These are phyloP conservation scores for Mimachlamys varia DNA, from an alignment of 2,888 invertebrate species.

Conservation along the genomic window DNA sequence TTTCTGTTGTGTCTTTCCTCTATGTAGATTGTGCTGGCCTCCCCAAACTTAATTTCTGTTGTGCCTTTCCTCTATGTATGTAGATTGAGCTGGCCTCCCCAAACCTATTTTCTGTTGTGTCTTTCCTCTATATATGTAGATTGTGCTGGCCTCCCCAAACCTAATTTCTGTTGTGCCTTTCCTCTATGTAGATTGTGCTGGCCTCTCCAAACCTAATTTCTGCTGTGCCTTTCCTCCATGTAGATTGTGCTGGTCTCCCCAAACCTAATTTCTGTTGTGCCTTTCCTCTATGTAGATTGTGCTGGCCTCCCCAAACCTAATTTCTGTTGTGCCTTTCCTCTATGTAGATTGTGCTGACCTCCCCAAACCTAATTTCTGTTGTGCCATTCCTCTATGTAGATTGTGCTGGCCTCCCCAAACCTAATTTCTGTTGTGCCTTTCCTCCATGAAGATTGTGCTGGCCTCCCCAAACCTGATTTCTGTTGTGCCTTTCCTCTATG, in stretches of 20 bases:
- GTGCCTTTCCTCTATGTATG: neutral
- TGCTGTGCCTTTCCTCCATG: neutral
- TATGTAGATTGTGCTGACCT: neutral
- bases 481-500: neutral
- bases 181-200: neutral
- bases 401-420: neutral
- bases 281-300: neutral
- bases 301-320: neutral
- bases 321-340: neutral
- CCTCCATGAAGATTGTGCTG: neutral
- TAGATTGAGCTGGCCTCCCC: neutral
- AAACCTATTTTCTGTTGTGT: neutral
- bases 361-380: neutral
- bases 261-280: neutral
- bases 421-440: neutral
- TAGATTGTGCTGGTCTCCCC: neutral
- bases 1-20: neutral
- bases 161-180: neutral
- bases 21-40: neutral
- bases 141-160: neutral
- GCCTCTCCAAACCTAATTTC: neutral
- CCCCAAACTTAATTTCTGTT: neutral
- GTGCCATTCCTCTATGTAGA: neutral
- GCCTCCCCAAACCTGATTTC: neutral
- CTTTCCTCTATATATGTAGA: no score